Base-by-base conservation (phyloP, 2,113 vertebrate species). In the Acrocephalus kingi region DNA sequence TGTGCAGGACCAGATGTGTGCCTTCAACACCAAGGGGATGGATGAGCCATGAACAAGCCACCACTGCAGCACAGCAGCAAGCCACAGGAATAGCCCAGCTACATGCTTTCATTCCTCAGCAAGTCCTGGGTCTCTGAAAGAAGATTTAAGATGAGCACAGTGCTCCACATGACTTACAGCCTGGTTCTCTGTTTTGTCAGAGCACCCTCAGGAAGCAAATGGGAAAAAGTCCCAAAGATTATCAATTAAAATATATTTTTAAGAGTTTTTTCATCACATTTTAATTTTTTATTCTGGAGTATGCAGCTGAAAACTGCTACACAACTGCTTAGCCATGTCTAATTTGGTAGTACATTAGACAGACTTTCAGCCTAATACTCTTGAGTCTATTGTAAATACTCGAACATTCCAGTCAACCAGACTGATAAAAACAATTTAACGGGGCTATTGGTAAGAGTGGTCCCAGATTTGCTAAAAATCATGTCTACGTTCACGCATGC, bases 401-500 rank as follows among this genome's bases (percentile, higher is more conserved):
- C 74, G 31, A 97, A 97, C 97, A 98, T 98, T 98, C 96, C 98
- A 97, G 92, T 49, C 97, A 97, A 98, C 95, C 96, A 96, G 94
- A 97, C 97, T 97, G 97, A 98, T 98, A 97, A 97, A 98, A 98
- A 97, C 97, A 97, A 98, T 98, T 98, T 98, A 98, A 98, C 62
- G 69, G 97, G 92, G 97, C 96, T 98, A 94, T 91, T 94, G 91
- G 85, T 82, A 84, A 97, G 89, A 90, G 82, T 64, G 91, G 97
- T 95, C 97, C 97, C 97, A 97, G 97, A 97, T 98, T 97, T 97
- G 96, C 93, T 97, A 78, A 91, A 93, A 87, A 72, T 95, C 92
- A 88, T 96, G 79, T 94, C 95, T 96, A 58, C 55, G 85, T 97
- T 97, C 97, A 93, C 1, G 78, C 84, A 52, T 92, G 93, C 90